Base-by-base conservation (phyloP, 2,888 invertebrate species). In the Eupithecia tripunctaria region DNA sequence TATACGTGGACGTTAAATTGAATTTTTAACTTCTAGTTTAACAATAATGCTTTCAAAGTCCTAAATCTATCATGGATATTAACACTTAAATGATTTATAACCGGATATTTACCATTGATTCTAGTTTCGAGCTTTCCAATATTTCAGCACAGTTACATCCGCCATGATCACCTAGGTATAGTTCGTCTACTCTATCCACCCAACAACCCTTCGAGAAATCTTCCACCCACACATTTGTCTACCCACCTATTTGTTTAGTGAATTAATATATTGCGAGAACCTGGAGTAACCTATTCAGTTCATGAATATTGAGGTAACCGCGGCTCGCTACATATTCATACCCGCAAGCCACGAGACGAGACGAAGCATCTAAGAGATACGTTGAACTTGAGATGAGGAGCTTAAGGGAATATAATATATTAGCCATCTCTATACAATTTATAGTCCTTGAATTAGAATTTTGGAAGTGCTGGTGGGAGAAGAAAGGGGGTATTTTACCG, bases 241-340 rank as follows among this genome's bases (percentile, higher is more conserved):
- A 60, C 32, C 29, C 32, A 71, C 68, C 66, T 72, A 75, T 69
- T 72, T 70, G 82, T 86, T 79, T 85, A 84, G 83, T 86, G 86
- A 88, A 88, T 87, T 88, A 89, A 86, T 89, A 89, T 88, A 88
- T 88, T 89, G 86, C 83, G 64, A 36, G 63, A 38, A 64, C 38
- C 38, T 41, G 41, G 38, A 38, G 38, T 38, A 25, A 64, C 38
- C 38, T 64, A 62, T 36, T 64, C 78, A 86, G 86, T 86, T 90
- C 88, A 89, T 90, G 89, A 88, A 91, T 90, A 90, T 89, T 89
- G 82, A 89, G 84, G 79, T 81, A 86, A 84, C 88, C 84, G 81
- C 83, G 81, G 73, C 65, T 79, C 79, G 80, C 84, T 88, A 83
- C 89, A 90, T 90, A 89, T 89, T 89, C 89, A 89, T 88, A 86